These are phyloP conservation scores for Caenorhabditis briggsae DNA, from an alignment of 1,140 invertebrate genomes.

Conservation along the genomic window DNA sequence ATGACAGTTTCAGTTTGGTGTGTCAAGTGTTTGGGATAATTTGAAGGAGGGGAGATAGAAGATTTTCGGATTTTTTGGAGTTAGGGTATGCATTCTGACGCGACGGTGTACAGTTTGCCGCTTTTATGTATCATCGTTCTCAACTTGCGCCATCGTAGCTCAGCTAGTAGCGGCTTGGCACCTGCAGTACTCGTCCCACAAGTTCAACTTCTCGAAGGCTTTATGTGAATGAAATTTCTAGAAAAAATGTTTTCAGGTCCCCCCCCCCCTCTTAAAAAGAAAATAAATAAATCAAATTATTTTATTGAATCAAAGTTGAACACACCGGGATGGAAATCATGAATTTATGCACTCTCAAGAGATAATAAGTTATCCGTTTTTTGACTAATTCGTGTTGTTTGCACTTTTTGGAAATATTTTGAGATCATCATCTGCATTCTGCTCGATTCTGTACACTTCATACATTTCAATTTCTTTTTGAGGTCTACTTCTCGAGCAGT, in stretches of 20 bases:
- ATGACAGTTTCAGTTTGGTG: too few species aligned
- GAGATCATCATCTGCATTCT: neutral
- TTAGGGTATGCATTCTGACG: too few species aligned
- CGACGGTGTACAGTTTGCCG: too few species aligned
- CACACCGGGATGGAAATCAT: conserved; percentile 19
- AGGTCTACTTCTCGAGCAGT: conserved; percentile 11
- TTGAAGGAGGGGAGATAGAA: too few species aligned
- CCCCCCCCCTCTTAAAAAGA: neutral
- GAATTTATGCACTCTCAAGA: conserved; percentile 14
- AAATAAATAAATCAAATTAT: neutral
- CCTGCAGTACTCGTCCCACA: too few species aligned
- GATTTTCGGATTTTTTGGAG: too few species aligned
- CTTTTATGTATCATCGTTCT: too few species aligned
- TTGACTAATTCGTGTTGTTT: conserved; percentile 34
- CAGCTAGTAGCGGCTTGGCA: too few species aligned
- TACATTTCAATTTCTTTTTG: neutral
- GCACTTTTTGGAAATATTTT: neutral
- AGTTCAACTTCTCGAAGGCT: too few species aligned
- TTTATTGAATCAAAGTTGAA: neutral
- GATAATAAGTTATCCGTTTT: conserved; percentile 13
- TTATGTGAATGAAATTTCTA: too few species aligned
- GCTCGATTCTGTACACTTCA: neutral
- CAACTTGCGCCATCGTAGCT: too few species aligned
- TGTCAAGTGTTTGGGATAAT: too few species aligned
- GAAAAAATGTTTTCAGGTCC: neutral